A percentile compares a stretch with the other conserved stretches of the same genome.
phyloP scores from a whole-genome alignment of 1,140 invertebrate genomes.

The Chironomus striatipennis region DNA sequence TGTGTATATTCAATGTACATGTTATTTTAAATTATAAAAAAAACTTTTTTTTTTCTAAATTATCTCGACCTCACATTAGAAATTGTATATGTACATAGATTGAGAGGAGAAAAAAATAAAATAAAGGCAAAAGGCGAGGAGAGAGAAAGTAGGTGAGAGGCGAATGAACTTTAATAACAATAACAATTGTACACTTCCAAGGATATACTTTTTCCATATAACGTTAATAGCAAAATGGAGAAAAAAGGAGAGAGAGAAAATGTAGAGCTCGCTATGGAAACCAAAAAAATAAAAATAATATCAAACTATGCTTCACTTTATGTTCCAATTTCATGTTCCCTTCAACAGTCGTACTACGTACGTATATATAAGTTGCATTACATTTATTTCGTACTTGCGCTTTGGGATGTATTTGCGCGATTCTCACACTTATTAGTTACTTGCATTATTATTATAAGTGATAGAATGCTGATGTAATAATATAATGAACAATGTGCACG shows the following conservation, averaged over 20 bases:
- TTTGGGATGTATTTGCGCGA: neutral
- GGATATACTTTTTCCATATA: neutral
- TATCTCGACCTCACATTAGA: conserved; percentile 12
- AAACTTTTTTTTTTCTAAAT: neutral
- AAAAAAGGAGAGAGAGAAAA: neutral
- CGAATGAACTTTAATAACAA: conserved; percentile 8
- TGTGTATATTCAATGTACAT: too few relatives aligned
- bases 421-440: neutral
- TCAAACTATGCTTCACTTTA: conserved; percentile 1
- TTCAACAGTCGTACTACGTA: neutral
- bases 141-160: conserved; percentile 10
- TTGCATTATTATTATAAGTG: neutral
- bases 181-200: conserved; percentile 13
- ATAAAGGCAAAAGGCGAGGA: neutral
- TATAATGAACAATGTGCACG: neutral
- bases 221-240: too few relatives aligned
- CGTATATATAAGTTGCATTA: neutral
- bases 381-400: conserved; percentile 12
- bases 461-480: conserved; percentile 9
- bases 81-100: neutral
- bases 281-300: neutral
- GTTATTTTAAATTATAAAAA: too few relatives aligned
- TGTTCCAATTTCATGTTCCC: too few relatives aligned
- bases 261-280: conserved; percentile 1
- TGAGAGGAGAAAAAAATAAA: neutral